These are phyloP conservation scores for Aphaenogaster floridana DNA, from an alignment of 1,140 invertebrate species.

Conservation along the genomic window DNA sequence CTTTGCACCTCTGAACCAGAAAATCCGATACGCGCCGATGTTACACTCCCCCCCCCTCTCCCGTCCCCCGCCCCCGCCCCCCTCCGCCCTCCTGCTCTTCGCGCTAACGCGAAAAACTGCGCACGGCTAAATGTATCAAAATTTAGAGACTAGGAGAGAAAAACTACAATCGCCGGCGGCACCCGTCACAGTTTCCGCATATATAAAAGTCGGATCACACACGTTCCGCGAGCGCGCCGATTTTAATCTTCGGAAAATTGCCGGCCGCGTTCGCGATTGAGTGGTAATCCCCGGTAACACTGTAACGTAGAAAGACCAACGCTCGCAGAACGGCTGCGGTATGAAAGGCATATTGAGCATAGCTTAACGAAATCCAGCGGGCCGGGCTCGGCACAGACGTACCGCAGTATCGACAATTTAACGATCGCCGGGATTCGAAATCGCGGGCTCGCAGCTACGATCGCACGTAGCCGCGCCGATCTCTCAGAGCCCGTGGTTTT, in stretches of 20 bases:
- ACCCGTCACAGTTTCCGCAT: conserved; percentile 31
- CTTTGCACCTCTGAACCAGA: conserved; percentile 61
- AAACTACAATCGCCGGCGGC: conserved; percentile 28
- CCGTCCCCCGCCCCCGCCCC: background rate
- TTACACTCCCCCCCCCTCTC: background rate
- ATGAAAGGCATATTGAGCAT: conserved; percentile 56
- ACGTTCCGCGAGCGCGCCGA: conserved; percentile 39
- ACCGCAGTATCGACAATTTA: conserved; percentile 23
- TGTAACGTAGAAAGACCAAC: conserved; percentile 46
- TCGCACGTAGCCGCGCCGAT: background rate
- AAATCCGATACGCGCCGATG: conserved; percentile 50
- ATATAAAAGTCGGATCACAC: conserved; percentile 57
- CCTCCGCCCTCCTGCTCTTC: background rate
- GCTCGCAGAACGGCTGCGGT: conserved; percentile 20
- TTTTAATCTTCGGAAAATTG: conserved; percentile 63
- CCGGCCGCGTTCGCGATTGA: conserved; percentile 39
- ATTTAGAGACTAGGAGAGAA: conserved; percentile 39
- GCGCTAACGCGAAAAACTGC: conserved; percentile 44
- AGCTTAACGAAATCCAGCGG: conserved; percentile 52
- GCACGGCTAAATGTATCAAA: conserved; percentile 54
- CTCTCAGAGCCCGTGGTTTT: background rate
- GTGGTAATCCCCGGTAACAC: conserved; percentile 49
- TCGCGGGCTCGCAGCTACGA: background rate
- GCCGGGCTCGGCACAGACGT: background rate
- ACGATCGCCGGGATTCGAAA: conserved; percentile 17